These are phyloP conservation scores for Sphyrna mokarran DNA, from an alignment of 2,113 vertebrate species.

Conservation along the genomic window DNA sequence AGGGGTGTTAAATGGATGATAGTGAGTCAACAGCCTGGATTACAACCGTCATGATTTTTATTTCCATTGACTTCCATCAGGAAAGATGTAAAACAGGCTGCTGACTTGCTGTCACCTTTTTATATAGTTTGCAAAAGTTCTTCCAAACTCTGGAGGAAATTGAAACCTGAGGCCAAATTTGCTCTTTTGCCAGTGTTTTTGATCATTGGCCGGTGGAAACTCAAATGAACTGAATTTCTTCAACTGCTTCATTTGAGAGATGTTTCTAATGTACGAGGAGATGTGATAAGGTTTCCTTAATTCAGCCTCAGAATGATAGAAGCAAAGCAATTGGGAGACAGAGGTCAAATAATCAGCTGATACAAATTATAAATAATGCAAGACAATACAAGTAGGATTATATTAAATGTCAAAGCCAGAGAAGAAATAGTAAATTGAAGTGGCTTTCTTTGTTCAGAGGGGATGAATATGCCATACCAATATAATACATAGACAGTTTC, in stretches of 20 bases:
- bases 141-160: not conserved
- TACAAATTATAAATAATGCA: not conserved
- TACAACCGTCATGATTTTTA: not conserved
- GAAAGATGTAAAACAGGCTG: not conserved
- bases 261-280: not conserved
- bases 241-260: not conserved
- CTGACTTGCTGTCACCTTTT: not conserved
- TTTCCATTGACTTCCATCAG: not conserved
- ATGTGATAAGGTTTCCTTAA: not conserved
- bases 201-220: not conserved
- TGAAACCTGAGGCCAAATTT: not conserved
- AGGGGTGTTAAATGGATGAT: not conserved
- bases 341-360: not conserved
- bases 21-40: not conserved
- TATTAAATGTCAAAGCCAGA: not conserved
- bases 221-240: not conserved
- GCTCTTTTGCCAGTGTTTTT: not conserved
- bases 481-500: not conserved
- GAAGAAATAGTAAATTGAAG: not conserved
- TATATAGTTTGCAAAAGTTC: not conserved
- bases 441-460: not conserved
- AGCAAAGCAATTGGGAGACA: not conserved
- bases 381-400: not conserved
- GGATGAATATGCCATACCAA: not conserved
- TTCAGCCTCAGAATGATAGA: not conserved